phyloP scores from a whole-genome alignment of 2,797 vertebrate genomes.

The Notoglanidium macrostoma region DNA sequence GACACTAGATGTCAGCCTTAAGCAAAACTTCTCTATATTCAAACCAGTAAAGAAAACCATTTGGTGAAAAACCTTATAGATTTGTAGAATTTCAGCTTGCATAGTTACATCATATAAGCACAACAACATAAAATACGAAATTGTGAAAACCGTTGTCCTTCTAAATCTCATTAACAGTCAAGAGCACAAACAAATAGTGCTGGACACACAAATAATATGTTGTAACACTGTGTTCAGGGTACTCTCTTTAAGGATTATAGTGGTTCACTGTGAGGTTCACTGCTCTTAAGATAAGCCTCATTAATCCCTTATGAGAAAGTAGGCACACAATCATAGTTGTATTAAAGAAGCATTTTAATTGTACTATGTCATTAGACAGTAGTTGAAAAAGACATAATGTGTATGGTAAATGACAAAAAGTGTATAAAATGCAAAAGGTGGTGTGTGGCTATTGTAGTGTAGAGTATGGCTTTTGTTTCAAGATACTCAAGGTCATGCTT shows the following conservation, averaged over 20 bases:
- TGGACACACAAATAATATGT: background rate
- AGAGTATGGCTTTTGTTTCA: background rate
- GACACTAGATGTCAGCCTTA: slow-evolving; percentile 33
- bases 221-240: background rate
- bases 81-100: background rate
- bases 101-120: background rate
- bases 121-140: background rate
- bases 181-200: background rate
- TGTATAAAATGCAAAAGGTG: background rate
- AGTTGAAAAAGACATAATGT: background rate
- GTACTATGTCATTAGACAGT: background rate
- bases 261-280: slow-evolving; percentile 1
- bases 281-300: slow-evolving; percentile 18
- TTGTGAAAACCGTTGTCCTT: background rate
- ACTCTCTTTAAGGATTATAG: slow-evolving; percentile 22
- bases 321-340: background rate
- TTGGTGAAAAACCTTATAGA: background rate
- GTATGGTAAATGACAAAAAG: background rate
- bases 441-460: background rate
- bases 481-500: background rate
- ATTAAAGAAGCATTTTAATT: background rate
- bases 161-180: background rate
- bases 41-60: background rate
- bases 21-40: background rate
- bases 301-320: slow-evolving; percentile 19